phyloP scores from a whole-genome alignment of 2,113 vertebrate species.

The Microtus ochrogaster region DNA sequence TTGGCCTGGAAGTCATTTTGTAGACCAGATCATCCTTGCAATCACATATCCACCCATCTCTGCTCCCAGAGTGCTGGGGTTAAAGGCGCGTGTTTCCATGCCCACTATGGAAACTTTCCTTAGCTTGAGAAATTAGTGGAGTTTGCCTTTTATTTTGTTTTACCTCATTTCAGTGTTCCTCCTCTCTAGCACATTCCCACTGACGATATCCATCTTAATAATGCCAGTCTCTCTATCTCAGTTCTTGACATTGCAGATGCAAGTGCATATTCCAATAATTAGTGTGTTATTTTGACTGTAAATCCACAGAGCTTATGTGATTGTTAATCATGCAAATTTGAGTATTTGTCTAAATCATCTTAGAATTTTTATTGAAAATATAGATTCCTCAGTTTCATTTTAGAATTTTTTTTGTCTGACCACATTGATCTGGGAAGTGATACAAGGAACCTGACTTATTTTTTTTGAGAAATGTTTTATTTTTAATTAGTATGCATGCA shows the following conservation, averaged over 20 bases:
- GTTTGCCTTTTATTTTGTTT: neutral
- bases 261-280: neutral
- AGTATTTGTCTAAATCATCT: neutral
- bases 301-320: neutral
- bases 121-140: neutral
- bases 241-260: neutral
- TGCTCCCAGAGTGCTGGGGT: neutral
- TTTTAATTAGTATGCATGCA: neutral
- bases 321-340: neutral
- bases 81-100: neutral
- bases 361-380: neutral
- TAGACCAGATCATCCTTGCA: neutral
- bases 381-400: neutral
- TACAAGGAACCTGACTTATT: neutral
- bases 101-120: neutral
- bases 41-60: neutral
- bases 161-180: neutral
- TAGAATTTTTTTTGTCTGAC: neutral
- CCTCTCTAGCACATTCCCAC: neutral
- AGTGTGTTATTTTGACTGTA: neutral
- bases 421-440: neutral
- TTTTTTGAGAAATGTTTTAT: neutral
- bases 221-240: neutral
- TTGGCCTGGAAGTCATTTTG: neutral
- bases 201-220: neutral